These are phyloP conservation scores for Gnatocerus cornutus DNA, from an alignment of 2,888 invertebrate species.

Conservation along the genomic window DNA sequence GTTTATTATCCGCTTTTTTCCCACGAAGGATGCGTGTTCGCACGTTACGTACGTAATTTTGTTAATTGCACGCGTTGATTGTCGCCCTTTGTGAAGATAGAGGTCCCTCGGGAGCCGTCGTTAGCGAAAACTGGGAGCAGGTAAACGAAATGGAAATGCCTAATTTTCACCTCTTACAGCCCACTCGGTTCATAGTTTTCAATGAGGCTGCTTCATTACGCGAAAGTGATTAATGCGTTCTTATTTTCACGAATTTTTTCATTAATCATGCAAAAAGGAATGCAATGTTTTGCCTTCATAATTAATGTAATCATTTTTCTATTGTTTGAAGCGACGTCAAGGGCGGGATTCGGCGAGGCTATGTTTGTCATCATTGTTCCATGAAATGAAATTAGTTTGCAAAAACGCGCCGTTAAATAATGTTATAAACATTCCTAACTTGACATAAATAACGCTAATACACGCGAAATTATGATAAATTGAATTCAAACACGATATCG, in stretches of 20 bases:
- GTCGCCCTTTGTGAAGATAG: constrained; percentile 19
- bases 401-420: too few relatives aligned
- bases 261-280: not conserved
- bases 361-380: too few relatives aligned
- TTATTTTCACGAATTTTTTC: constrained; percentile 1
- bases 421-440: too few relatives aligned
- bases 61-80: constrained; percentile 40
- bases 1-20: constrained; percentile 7
- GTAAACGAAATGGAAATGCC: constrained; percentile 46
- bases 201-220: constrained; percentile 1
- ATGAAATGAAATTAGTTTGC: too few relatives aligned
- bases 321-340: too few relatives aligned
- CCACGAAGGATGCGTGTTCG: constrained; percentile 8
- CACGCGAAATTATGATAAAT: too few relatives aligned
- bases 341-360: too few relatives aligned
- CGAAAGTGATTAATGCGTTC: constrained; percentile 6
- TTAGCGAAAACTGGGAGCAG: constrained; percentile 40
- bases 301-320: too few relatives aligned
- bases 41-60: constrained; percentile 5
- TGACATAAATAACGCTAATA: too few relatives aligned
- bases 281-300: too few relatives aligned
- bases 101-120: constrained; percentile 27
- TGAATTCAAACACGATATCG: too few relatives aligned
- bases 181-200: constrained; percentile 10
- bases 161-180: constrained; percentile 36